These are phyloP conservation scores for Siphamia tubifer DNA, from an alignment of 2,113 vertebrate genomes.

Conservation along the genomic window DNA sequence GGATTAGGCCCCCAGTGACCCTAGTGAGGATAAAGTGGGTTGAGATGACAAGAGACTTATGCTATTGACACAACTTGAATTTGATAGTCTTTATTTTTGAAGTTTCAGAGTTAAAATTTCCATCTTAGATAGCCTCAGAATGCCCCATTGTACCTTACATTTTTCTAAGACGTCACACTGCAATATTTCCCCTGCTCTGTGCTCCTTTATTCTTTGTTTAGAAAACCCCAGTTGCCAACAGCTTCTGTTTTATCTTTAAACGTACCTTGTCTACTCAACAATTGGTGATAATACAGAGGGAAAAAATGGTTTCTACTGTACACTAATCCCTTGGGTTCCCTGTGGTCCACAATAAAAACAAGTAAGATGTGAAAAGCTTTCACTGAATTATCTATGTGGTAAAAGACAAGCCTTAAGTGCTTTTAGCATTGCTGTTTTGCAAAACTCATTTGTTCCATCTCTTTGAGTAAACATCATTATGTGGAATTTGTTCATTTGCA, in stretches of 20 bases:
- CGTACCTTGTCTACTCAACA: not conserved
- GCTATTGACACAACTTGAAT: too few relatives aligned
- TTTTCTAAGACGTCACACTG: too few relatives aligned
- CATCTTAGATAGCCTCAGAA: too few relatives aligned
- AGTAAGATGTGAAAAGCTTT: not conserved
- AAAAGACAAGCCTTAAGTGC: not conserved
- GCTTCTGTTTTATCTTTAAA: not conserved
- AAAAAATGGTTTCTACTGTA: not conserved
- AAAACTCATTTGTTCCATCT: not conserved
- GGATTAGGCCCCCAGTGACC: too few relatives aligned
- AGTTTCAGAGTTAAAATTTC: too few relatives aligned
- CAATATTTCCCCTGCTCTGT: too few relatives aligned
- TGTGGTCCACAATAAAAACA: not conserved
- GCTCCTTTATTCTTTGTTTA: too few relatives aligned
- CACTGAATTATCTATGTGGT: not conserved
- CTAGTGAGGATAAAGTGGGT: too few relatives aligned
- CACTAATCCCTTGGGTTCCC: not conserved
- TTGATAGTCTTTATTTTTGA: too few relatives aligned
- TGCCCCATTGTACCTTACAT: too few relatives aligned
- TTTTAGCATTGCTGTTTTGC: not conserved
- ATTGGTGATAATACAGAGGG: not conserved
- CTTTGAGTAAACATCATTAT: slow-evolving; percentile 2
- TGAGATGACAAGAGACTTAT: too few relatives aligned
- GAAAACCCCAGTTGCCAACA: too few relatives aligned
- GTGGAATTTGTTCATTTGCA: slow-evolving; percentile 5